These are phyloP conservation scores for Hirundichthys speculiger DNA, from an alignment of 2,113 vertebrate species.

Conservation along the genomic window DNA sequence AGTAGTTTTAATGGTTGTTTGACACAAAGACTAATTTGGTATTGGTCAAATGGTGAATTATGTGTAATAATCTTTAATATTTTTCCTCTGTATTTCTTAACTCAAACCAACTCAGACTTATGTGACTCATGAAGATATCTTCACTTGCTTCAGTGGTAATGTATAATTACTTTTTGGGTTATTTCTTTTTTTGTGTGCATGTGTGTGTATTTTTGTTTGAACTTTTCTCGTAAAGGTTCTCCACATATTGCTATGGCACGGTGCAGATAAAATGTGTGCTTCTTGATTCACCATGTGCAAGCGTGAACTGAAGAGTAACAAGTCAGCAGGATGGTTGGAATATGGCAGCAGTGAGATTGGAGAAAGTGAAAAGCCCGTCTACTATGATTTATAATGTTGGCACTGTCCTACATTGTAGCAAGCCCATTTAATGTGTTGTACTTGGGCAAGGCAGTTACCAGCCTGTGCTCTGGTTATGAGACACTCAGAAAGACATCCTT, in stretches of 20 bases:
- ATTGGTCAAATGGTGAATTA: neutral
- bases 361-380: neutral
- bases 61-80: neutral
- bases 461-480: neutral
- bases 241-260: no score
- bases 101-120: constrained; percentile 86
- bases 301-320: no score
- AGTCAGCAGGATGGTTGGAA: neutral
- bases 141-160: constrained; percentile 93
- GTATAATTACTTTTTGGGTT: neutral
- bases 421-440: neutral
- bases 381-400: neutral
- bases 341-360: neutral
- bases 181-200: neutral
- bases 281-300: no score
- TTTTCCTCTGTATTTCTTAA: constrained; percentile 80
- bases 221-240: neutral
- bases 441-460: neutral
- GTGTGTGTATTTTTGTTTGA: neutral
- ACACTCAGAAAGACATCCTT: neutral
- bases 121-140: constrained; percentile 93
- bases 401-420: neutral
- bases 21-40: neutral
- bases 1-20: no score
- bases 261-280: no score